These are phyloP conservation scores for Grus americana DNA, from an alignment of 2,113 vertebrate species.

Conservation along the genomic window DNA sequence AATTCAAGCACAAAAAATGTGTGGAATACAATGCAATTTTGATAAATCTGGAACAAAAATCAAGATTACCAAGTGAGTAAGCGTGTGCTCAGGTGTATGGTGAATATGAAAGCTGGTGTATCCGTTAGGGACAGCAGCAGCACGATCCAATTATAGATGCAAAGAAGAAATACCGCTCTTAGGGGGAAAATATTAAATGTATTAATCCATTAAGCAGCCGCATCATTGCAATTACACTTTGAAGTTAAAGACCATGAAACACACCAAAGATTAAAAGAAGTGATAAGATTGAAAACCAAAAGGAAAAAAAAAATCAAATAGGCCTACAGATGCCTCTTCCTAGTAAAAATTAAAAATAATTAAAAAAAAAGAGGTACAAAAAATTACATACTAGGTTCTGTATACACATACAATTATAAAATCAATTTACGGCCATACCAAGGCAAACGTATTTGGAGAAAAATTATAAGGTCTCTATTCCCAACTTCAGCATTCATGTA, in stretches of 20 bases:
- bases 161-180: slow-evolving; percentile 63
- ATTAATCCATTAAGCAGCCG: slow-evolving; percentile 53
- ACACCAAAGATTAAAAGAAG: slow-evolving; percentile 4
- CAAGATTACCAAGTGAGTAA: slow-evolving; percentile 45
- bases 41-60: slow-evolving; percentile 51
- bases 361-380: not conserved
- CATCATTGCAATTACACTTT: slow-evolving; percentile 59
- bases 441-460: not conserved
- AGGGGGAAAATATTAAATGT: slow-evolving; percentile 48
- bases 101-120: slow-evolving; percentile 40
- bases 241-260: slow-evolving; percentile 60
- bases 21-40: slow-evolving; percentile 6
- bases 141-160: slow-evolving; percentile 58
- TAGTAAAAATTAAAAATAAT: not conserved
- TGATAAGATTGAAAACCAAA: not conserved
- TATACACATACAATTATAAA: not conserved
- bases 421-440: not conserved
- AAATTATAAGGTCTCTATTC: not conserved
- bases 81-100: slow-evolving; percentile 38
- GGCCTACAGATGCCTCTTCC: not conserved
- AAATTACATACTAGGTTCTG: not conserved
- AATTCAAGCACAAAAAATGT: slow-evolving; percentile 41
- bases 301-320: not conserved
- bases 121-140: slow-evolving; percentile 28
- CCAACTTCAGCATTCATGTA: not conserved